Evolutionary conservation across 2,113 vertebrate genomes (phyloP).

Genomic region (Daubentonia madagascariensis): DNA sequence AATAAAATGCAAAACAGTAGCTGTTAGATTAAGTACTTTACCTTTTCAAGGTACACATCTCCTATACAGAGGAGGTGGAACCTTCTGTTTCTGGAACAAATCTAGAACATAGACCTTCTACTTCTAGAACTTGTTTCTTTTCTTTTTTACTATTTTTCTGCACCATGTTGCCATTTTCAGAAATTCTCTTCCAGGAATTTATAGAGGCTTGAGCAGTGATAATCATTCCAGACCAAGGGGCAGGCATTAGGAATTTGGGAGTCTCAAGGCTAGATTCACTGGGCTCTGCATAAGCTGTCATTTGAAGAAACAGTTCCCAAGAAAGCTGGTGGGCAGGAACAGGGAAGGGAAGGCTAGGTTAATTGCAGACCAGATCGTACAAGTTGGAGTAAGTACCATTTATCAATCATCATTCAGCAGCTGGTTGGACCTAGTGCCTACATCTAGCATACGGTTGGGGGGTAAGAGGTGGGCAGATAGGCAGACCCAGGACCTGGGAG

Average conservation of each 20-base stretch:
- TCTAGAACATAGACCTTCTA: background rate
- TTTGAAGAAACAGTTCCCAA: conserved; percentile 39
- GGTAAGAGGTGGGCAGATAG: background rate
- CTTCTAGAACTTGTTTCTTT: background rate
- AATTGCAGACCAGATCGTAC: background rate
- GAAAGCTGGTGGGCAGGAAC: background rate
- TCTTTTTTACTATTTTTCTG: conserved; percentile 33
- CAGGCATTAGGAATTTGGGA: background rate
- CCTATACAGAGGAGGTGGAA: background rate
- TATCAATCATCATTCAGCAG: background rate
- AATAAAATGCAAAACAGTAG: background rate
- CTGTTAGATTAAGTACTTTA: background rate
- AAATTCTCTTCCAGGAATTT: conserved; percentile 18
- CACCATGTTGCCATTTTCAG: background rate
- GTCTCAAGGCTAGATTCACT: background rate
- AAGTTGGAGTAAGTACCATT: background rate
- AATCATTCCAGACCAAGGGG: background rate
- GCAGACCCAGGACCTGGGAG: background rate
- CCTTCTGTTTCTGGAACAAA: background rate
- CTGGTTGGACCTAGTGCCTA: background rate
- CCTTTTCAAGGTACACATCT: background rate
- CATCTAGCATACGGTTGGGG: background rate
- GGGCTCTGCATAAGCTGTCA: background rate
- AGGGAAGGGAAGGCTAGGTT: background rate
- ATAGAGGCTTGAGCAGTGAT: background rate